Base-by-base conservation (phyloP, 1,140 invertebrate species). In the Platyscapa corneri region DNA sequence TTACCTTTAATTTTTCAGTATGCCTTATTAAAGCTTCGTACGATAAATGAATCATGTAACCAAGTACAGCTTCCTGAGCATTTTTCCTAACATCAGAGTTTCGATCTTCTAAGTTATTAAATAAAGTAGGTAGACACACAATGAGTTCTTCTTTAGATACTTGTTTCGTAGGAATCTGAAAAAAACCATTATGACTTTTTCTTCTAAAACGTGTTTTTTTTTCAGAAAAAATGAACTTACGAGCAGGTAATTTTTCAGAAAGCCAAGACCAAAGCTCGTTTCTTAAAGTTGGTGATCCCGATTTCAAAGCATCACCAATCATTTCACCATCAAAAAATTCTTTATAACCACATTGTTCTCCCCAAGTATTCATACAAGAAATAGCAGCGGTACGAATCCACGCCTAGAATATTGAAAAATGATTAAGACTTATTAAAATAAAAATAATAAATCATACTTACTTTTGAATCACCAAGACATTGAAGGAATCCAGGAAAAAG, bases 21-120 rank as follows among this genome's bases (percentile, higher is more conserved):
- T 96, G 96, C 84, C 96, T 96, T 8, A 95, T 92, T 96, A 99
- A 97, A 0, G 94, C 87, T 67, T 98, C 97, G 89, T 96, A 98
- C 12, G 98, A 97, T 1, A 98, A 92, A 92, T 99, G 98, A 84
- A 98, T 96, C 98, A 99, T 99, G 87, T 98, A 96, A 14, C 97
- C 97, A 39, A 98, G 91, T 34, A 98, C 95, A 74, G 97, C 97
- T 90, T 99, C 98, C 85, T 96, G 96, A 27, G 98, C 96, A 90
- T 97, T 97, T 91, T 98, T 98, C 27, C 98, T 94, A 1, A 99
- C 98, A 89, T 99, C 98, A 0, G 95, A 96, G 92, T 97, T 98
- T 65, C 98, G 95, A 94, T 99, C 98, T 90, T 98, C 98, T 49
- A 99, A 91, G 91, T 97, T 97, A 60, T 94, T 94, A 92, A 96